These are phyloP conservation scores for Eptesicus fuscus DNA, from an alignment of 2,113 vertebrate genomes.

Conservation along the genomic window DNA sequence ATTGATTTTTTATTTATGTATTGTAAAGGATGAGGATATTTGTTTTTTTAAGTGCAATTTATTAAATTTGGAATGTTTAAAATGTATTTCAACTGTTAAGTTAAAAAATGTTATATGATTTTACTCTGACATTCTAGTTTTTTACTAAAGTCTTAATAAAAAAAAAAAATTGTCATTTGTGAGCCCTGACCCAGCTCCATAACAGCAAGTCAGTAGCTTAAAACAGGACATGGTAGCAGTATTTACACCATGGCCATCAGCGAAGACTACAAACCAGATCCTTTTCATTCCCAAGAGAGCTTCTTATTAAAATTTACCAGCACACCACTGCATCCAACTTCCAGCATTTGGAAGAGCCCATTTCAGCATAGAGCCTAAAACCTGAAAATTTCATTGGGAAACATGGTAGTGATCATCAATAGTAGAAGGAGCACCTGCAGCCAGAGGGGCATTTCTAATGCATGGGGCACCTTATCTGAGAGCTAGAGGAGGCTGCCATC, in stretches of 20 bases:
- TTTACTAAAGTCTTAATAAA: background rate
- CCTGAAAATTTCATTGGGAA: background rate
- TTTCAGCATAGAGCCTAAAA: background rate
- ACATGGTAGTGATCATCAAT: background rate
- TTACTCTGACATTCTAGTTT: background rate
- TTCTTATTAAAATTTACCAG: background rate
- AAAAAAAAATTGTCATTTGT: background rate
- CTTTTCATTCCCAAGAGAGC: background rate
- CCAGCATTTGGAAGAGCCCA: background rate
- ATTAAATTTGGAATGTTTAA: background rate
- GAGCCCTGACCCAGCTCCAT: background rate
- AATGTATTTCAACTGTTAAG: background rate
- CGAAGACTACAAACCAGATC: background rate
- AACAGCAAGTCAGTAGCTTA: background rate
- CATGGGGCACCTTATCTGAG: too few species aligned
- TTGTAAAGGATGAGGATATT: background rate
- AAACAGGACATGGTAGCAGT: accelerated
- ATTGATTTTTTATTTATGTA: background rate
- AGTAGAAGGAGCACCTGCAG: background rate
- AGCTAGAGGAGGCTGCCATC: background rate
- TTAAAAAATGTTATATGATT: background rate
- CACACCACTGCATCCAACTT: background rate
- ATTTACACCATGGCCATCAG: background rate
- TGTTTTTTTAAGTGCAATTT: background rate
- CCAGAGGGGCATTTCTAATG: accelerated